Conservation (phyloP, 2,888 invertebrate species). For the Agrotis ipsilon region DNA sequence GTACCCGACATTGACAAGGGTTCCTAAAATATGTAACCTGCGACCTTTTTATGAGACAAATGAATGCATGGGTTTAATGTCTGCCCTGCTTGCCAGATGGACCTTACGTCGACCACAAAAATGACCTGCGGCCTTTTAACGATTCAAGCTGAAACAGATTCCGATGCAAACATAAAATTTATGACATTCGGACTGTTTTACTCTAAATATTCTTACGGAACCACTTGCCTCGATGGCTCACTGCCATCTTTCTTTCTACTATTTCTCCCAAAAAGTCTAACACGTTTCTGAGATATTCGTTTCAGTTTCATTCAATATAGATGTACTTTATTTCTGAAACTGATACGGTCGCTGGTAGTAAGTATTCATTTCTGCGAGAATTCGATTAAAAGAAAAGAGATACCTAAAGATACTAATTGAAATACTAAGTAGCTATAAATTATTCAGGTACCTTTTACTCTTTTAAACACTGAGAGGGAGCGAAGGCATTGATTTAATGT, state of each 20-base stretch:
- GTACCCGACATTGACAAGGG: slow-evolving; percentile 78
- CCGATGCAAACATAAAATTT: slow-evolving; percentile 38
- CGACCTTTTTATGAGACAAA: slow-evolving; percentile 68
- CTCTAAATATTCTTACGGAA: slow-evolving; percentile 33
- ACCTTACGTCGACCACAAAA: slow-evolving; percentile 49
- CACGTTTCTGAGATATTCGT: slow-evolving; percentile 15
- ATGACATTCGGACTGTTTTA: slow-evolving; percentile 21
- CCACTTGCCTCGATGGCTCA: slow-evolving; percentile 28
- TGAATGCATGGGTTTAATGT: slow-evolving; percentile 63
- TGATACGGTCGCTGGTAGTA: slow-evolving; percentile 10
- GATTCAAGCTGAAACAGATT: slow-evolving; percentile 50
- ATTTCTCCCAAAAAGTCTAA: slow-evolving; percentile 37
- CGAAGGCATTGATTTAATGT: slow-evolving; percentile 24
- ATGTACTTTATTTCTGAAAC: slow-evolving; percentile 24
- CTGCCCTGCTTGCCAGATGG: slow-evolving; percentile 52
- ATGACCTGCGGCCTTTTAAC: slow-evolving; percentile 36
- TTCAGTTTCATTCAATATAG: slow-evolving; percentile 10
- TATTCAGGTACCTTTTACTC: slow-evolving; percentile 26
- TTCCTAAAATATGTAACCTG: slow-evolving; percentile 70
- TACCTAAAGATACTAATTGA: not conserved
- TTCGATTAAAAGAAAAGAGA: slow-evolving; percentile 33
- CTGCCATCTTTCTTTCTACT: slow-evolving; percentile 44
- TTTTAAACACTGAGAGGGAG: slow-evolving; percentile 24
- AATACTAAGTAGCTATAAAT: slow-evolving; percentile 8
- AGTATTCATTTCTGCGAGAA: not conserved